These are phyloP conservation scores for Operophtera brumata DNA, from an alignment of 2,888 invertebrate species.

Conservation along the genomic window DNA sequence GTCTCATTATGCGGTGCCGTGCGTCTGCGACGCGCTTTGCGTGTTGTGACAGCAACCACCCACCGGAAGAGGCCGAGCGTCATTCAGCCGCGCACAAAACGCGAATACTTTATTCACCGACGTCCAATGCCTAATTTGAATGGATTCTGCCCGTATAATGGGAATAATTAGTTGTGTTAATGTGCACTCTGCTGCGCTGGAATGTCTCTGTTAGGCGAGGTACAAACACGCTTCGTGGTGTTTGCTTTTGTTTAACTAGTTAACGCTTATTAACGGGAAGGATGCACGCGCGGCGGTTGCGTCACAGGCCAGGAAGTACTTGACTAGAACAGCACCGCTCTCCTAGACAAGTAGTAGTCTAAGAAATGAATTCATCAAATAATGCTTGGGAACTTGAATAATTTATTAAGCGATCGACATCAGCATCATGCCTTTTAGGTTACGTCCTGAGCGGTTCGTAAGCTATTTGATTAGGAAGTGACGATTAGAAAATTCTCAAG, in stretches of 20 bases:
- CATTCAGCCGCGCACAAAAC: slow-evolving; percentile 77
- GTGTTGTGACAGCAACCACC: slow-evolving; percentile 81
- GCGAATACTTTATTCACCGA: slow-evolving; percentile 76
- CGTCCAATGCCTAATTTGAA: slow-evolving; percentile 78
- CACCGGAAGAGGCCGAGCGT: slow-evolving; percentile 79
- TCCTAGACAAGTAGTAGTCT: not conserved
- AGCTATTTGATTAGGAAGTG: no score
- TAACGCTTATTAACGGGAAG: slow-evolving; percentile 56
- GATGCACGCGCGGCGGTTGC: slow-evolving; percentile 39
- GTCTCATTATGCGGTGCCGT: slow-evolving; percentile 80
- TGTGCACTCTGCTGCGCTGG: slow-evolving; percentile 44
- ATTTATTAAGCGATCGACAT: no score
- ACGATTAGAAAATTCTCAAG: no score
- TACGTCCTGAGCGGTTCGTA: no score
- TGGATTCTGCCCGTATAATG: slow-evolving; percentile 74
- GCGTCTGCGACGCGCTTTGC: slow-evolving; percentile 77
- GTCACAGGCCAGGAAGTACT: slow-evolving; percentile 37
- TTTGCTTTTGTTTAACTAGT: slow-evolving; percentile 52
- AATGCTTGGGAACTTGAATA: no score
- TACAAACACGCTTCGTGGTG: slow-evolving; percentile 28
- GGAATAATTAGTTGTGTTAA: slow-evolving; percentile 75
- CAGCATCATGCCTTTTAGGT: no score
- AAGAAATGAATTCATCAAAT: not conserved
- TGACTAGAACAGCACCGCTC: not conserved
- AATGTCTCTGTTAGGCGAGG: slow-evolving; percentile 50